Base-by-base conservation (phyloP, 1,140 invertebrate species). In the Steinernema khuongi region DNA sequence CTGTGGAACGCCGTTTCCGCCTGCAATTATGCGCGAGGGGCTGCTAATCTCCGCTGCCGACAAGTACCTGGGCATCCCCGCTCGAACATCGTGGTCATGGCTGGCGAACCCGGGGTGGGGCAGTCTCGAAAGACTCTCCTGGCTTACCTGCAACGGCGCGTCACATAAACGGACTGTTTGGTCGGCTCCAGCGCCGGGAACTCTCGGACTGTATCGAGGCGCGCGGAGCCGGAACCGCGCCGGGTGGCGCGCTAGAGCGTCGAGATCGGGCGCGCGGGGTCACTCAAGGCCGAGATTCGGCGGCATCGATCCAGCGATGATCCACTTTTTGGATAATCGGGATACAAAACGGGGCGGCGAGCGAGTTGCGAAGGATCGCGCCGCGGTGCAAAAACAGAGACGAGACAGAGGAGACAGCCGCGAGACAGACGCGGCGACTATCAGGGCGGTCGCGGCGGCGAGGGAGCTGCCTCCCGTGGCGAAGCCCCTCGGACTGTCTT, bases 1-100 rank as follows among this genome's bases (percentile, higher is more conserved):
- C 11, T 32, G 70, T 77, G 72, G 67, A 70, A 74, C 44, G 26
- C 18, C 67, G 18, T 19, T 71, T 72, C 50, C 22, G 4, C 26
- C 50, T 60, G 50, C 50, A 11, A 11, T 60, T 26, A 60, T 60
- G 50, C 50, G 50, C 7, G n/a, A 41, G 7, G 26, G 26, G 7
- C 50, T 4, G 4, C 50, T 7, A 60, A 7, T 60, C 7, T 11
- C 14, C 50, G 50, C 14, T n/a, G 36, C n/a, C n/a, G 36, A 7
- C 36, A 41, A 11, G 36, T 26, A 60, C 50, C 50, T 60, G 50
- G 26, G 50, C 50, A 22, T 4, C 26, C 26, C 50, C 50, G 50
- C 50, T 60, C 50, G 50, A 60, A 60, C 4, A 60, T 60, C 50
- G 50, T 60, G 50, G 50, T 60, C 50, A 60, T 60, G 50, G 19